Percentiles rank a stretch among this genome's conserved stretches.
Evolutionary conservation across 2,888 invertebrate genomes (phyloP).

Genomic region (Philaethria dido): DNA sequence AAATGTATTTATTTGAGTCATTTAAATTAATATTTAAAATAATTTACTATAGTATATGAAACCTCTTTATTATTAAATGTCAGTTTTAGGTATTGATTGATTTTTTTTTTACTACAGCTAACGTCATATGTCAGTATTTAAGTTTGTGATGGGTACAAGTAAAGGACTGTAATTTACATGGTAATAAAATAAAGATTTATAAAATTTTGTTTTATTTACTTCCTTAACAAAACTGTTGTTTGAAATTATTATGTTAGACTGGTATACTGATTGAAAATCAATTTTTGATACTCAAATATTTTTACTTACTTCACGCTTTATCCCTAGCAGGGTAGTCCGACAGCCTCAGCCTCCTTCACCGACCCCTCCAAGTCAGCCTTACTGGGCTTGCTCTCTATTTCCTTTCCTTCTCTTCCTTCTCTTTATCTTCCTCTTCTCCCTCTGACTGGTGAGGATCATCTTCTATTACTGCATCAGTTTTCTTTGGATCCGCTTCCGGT

Average conservation of each 20-base stretch:
- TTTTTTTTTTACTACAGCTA: constrained; percentile 2
- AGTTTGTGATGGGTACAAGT: constrained; percentile 41
- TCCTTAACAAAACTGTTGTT: neutral
- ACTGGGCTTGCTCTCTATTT: constrained; percentile 49
- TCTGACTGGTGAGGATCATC: constrained; percentile 82
- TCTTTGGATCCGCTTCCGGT: constrained; percentile 84
- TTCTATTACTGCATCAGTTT: constrained; percentile 87
- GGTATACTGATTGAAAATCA: no score
- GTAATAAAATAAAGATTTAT: constrained; percentile 68
- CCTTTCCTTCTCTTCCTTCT: constrained; percentile 45
- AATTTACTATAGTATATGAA: no score
- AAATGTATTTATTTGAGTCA: no score
- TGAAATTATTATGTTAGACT: no score
- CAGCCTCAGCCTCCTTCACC: constrained; percentile 47
- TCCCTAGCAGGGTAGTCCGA: no score
- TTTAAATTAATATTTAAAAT: no score
- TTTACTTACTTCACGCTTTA: no score
- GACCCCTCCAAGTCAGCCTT: constrained; percentile 57
- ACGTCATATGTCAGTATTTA: constrained; percentile 9
- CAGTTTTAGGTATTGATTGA: no score
- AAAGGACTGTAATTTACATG: constrained; percentile 69
- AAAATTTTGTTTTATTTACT: constrained; percentile 43
- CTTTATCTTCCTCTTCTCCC: constrained; percentile 60
- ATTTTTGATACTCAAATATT: no score
- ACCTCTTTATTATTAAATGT: no score